Evolutionary conservation across 2,797 vertebrate genomes (phyloP), one percentile per base, ranked within the genome.

Genomic region (Poecilia picta): DNA sequence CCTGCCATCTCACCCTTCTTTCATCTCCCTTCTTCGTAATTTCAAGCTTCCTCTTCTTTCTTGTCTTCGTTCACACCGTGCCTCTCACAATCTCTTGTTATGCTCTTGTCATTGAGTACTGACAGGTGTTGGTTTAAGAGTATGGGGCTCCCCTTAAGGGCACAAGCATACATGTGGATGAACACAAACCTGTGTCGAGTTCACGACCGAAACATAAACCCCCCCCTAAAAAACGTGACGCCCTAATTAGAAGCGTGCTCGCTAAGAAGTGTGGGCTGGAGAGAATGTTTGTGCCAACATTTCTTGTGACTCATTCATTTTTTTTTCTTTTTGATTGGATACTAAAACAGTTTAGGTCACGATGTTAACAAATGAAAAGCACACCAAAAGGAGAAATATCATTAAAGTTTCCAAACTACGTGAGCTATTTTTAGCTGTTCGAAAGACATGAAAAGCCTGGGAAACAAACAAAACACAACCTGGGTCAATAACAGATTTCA

Each of bases 401-500:
- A 64, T 64, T 51, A 4, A 85, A 31, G 18, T 74, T 83, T 25
- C 66, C 73, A 72, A 57, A 86, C 74, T 20, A 49, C 72, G 45
- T 41, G 53, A 55, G 28, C 86, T 83, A 75, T 89, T 92, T 88
- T 85, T 80, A 80, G 75, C 72, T 39, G 76, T 80, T 20, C 25
- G 41, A 49, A 66, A 64, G 72, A 79, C 79, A 41, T 66, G 31
- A 81, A 80, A 81, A 49, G 72, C 39, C 53, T 77, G 78, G 11
- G 79, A 86, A 89, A 78, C 57, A 80, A 86, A 86, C 71, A 78
- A 83, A 87, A 88, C 77, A 75, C 81, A 78, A 80, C 68, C 77
- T 12, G 55, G 89, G 92, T 94, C 90, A 36, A 95, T 94, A 94
- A 91, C 87, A 93, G 89, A 95, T 95, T 81, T 94, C 94, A 94